Conservation (phyloP, 1,140 invertebrate genomes). For the Drosophila repleta region DNA sequence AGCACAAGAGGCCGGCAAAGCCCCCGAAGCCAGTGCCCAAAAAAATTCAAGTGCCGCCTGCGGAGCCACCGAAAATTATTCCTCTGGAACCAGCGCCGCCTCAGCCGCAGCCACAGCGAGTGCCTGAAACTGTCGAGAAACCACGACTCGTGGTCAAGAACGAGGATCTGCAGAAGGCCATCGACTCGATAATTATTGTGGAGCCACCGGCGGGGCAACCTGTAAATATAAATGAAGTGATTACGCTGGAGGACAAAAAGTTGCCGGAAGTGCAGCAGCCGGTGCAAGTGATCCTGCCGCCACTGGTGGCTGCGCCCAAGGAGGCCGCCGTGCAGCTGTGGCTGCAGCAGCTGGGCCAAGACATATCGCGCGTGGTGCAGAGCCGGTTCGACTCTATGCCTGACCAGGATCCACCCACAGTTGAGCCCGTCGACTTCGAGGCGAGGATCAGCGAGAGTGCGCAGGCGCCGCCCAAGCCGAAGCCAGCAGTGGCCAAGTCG, state of each 20-base stretch:
- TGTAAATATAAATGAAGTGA: neutral
- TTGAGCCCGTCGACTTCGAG: constrained; percentile 33
- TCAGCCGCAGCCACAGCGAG: too few species aligned
- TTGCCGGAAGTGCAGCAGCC: neutral
- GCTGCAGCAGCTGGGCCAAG: constrained; percentile 7
- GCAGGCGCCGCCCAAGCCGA: neutral
- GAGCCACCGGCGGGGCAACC: neutral
- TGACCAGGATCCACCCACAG: fast-evolving
- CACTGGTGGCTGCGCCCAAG: neutral
- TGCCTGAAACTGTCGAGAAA: too few species aligned
- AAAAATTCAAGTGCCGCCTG: too few species aligned
- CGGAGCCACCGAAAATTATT: too few species aligned
- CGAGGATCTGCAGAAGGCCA: neutral
- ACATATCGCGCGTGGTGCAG: constrained; percentile 19
- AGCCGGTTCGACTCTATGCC: constrained; percentile 4
- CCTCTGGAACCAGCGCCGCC: too few species aligned
- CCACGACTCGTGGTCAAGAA: neutral
- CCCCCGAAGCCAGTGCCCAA: too few species aligned
- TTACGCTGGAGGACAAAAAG: neutral
- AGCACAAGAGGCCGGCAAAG: neutral
- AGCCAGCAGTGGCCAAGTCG: neutral
- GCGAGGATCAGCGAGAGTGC: neutral
- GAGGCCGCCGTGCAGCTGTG: constrained; percentile 15
- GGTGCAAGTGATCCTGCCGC: neutral
- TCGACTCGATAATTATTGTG: neutral